Evolutionary conservation across 1,140 invertebrate species (phyloP).

Genomic region (Sminthurinus signatus): DNA sequence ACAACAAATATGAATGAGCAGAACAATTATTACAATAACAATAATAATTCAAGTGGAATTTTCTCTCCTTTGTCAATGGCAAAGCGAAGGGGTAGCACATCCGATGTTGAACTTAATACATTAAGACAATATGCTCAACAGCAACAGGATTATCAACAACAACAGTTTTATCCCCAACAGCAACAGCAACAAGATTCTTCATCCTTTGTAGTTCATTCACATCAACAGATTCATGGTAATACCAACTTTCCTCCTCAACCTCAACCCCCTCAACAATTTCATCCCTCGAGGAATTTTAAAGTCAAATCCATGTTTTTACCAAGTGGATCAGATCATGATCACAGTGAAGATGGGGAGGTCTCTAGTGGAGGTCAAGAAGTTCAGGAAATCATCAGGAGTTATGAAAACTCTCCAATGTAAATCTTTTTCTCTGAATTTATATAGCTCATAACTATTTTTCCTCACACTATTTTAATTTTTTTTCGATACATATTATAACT

Average conservation of each 20-base stretch:
- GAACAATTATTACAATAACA: no score
- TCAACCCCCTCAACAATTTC: background rate
- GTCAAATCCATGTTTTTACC: slow-evolving; percentile 30
- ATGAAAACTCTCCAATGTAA: slow-evolving; percentile 41
- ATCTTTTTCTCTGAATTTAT: background rate
- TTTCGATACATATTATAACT: no score
- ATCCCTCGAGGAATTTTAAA: background rate
- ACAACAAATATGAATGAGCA: no score
- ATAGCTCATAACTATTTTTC: background rate
- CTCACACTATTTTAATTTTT: no score
- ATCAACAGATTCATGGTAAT: no score
- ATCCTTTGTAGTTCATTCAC: no score
- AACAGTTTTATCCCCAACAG: no score
- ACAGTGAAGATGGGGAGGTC: slow-evolving; percentile 40
- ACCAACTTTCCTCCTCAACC: background rate
- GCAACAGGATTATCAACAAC: no score
- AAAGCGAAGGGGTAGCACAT: slow-evolving; percentile 24
- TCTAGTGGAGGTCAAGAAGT: slow-evolving; percentile 39
- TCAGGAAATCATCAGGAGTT: slow-evolving; percentile 38
- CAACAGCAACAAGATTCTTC: slow-evolving; percentile 9
- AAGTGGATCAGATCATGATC: slow-evolving; percentile 10
- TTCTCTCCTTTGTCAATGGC: background rate
- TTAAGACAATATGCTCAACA: background rate
- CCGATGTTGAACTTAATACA: slow-evolving; percentile 24
- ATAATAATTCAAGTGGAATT: no score